A percentile compares a stretch with the other conserved stretches of the same genome.
Conservation (phyloP, 2,797 vertebrate species). For the Eupleurogrammus muticus region DNA sequence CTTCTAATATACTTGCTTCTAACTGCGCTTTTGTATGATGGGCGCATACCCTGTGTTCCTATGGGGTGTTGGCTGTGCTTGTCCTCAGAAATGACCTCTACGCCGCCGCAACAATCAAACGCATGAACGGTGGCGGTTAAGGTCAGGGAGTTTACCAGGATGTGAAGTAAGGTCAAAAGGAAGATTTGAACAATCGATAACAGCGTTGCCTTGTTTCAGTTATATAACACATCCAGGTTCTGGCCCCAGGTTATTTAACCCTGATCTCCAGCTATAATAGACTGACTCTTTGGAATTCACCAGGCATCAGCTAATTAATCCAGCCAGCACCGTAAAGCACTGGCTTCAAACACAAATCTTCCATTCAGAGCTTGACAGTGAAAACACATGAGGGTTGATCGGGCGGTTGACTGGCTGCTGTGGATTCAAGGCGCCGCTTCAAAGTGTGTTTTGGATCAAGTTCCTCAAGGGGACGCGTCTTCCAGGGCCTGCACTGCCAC, state of each 20-base stretch:
- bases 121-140: background rate
- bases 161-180: background rate
- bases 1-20: too few relatives aligned
- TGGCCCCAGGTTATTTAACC: background rate
- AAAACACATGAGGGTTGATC: background rate
- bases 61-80: background rate
- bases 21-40: too few relatives aligned
- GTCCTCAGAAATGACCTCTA: background rate
- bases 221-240: background rate
- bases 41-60: background rate
- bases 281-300: too few relatives aligned
- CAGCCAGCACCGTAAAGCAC: too few relatives aligned
- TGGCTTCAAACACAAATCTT: too few relatives aligned
- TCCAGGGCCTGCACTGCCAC: conserved; percentile 61
- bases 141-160: background rate
- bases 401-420: background rate
- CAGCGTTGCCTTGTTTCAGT: background rate
- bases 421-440: background rate
- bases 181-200: background rate
- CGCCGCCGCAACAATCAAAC: background rate
- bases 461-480: background rate
- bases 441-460: background rate
- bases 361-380: background rate
- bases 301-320: too few relatives aligned
- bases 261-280: background rate